Base-by-base conservation (phyloP, 2,113 vertebrate genomes). In the Gambusia holbrooki region DNA sequence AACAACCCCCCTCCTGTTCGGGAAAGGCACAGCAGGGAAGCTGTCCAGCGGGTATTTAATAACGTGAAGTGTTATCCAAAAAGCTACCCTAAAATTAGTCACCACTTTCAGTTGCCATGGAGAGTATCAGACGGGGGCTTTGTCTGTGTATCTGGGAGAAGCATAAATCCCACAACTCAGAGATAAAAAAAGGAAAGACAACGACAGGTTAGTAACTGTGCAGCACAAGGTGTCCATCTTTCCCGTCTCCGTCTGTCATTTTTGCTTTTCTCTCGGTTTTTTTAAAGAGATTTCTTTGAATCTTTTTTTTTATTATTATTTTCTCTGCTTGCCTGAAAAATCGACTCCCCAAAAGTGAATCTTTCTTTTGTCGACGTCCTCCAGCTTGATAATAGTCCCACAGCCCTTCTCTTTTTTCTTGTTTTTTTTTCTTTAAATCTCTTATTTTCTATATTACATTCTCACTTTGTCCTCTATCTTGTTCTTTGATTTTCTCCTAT, bases 21-120 rank as follows among this genome's bases (percentile, higher is more conserved):
- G 66, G 81, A 70, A 35, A 10, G 33, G 58, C 79, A 1, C 84
- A 75, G 62, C 80, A 69, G 28, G 64, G 69, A 75, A 81, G 76
- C 78, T 82, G 75, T 79, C 75, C 51, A 79, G 85, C 13, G 67
- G 81, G 68, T 75, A 72, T 89, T 91, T 90, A 83, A 85, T 88
- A 87, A 87, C 77, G 65, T 82, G 25, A 81, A 89, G 81, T 69
- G 80, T 79, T 77, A 86, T 88, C 88, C 80, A 68, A 84, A 88
- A 76, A 66, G 32, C 87, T 76, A 63, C 81, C 84, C 87, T 79
- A 81, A 88, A 89, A 88, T 88, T 83, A 89, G 87, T 84, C 76
- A 68, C 85, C 69, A 60, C 73, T 28, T 77, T 80, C 80, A 40
- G 89, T 90, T 92, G 89, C 91, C 86, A 90, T 91, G 90, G 87